A percentile compares a stretch with the other conserved stretches of the same genome.
phyloP scores from a whole-genome alignment of 2,888 invertebrate species.

The Odontomyia ornata region DNA sequence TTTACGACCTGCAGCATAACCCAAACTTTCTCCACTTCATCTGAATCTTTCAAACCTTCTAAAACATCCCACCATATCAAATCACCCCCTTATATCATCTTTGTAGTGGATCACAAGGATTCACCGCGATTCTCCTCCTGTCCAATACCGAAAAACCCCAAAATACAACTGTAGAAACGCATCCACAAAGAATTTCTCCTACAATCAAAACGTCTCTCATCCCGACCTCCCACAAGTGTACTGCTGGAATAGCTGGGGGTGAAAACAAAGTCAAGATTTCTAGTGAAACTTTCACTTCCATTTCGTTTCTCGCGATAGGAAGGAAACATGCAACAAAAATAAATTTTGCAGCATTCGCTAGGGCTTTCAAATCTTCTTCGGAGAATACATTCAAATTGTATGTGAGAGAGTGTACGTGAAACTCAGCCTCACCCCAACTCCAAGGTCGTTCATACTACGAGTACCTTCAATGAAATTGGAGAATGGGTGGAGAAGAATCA shows the following conservation, averaged over 20 bases:
- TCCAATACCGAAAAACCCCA: neutral
- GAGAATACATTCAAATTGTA: slow-evolving; percentile 5
- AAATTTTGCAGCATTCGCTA: slow-evolving; percentile 26
- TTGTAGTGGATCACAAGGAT: neutral
- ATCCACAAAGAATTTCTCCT: slow-evolving; percentile 7
- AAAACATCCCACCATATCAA: neutral
- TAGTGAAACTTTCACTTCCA: slow-evolving; percentile 18
- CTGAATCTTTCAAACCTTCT: neutral
- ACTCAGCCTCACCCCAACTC: neutral
- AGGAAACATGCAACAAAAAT: slow-evolving; percentile 25
- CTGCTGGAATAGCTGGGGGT: neutral
- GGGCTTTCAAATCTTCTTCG: neutral
- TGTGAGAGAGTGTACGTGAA: neutral
- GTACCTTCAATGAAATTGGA: neutral
- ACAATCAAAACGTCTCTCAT: neutral
- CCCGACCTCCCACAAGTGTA: neutral
- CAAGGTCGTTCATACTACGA: slow-evolving; percentile 5
- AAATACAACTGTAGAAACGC: neutral
- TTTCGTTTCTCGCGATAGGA: slow-evolving; percentile 15
- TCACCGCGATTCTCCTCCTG: neutral
- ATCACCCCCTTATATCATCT: neutral
- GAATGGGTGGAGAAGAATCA: neutral
- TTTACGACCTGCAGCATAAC: slow-evolving; percentile 23
- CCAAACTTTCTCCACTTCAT: slow-evolving; percentile 7
- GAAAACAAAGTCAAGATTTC: slow-evolving; percentile 27